phyloP scores from a whole-genome alignment of 2,797 vertebrate genomes.

The Falco novaeseelandiae region DNA sequence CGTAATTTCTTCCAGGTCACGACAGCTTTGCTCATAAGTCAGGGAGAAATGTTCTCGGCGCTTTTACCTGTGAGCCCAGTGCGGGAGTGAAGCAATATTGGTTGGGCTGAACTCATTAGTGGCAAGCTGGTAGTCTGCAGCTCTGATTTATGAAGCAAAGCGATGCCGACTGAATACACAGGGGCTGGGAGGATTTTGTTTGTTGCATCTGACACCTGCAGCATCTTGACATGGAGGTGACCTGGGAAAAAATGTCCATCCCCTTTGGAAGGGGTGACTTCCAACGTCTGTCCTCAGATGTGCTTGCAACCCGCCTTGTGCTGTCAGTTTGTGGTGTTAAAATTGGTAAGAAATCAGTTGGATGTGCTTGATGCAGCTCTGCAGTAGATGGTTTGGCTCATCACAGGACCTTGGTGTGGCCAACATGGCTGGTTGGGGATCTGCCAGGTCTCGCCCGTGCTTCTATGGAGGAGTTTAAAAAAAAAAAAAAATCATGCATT shows the following conservation, averaged over 20 bases:
- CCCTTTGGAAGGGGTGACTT: not conserved
- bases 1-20: slow-evolving; percentile 1
- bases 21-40: slow-evolving; percentile 6
- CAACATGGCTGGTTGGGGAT: not conserved
- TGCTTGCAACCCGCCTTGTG: not conserved
- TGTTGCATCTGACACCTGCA: not conserved
- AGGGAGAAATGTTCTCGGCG: not conserved
- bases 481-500: not conserved
- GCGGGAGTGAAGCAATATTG: not conserved
- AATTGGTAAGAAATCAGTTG: not conserved
- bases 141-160: slow-evolving; percentile 24
- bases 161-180: not conserved
- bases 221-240: not conserved
- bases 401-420: not conserved
- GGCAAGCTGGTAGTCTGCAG: not conserved
- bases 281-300: accelerated
- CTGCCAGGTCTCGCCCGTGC: not conserved
- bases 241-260: accelerated
- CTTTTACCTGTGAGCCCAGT: not conserved
- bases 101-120: slow-evolving; percentile 7
- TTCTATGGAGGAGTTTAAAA: not conserved
- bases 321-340: not conserved
- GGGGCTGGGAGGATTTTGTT: not conserved
- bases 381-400: not conserved
- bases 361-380: not conserved